phyloP scores from a whole-genome alignment of 2,888 invertebrate genomes.

The Tetranychus piercei region DNA sequence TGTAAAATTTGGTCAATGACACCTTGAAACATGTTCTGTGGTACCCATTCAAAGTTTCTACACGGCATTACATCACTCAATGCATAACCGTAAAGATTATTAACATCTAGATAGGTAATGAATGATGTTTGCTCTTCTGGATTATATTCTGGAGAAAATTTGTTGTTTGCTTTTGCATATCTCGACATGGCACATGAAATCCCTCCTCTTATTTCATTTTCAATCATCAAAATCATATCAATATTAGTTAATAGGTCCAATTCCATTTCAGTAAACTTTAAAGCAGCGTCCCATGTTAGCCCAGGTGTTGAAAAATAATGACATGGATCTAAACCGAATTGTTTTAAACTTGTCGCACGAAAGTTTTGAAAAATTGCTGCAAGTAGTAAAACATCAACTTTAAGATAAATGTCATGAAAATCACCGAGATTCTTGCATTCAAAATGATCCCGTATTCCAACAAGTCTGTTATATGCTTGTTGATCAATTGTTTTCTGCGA shows the following conservation, averaged over 20 bases:
- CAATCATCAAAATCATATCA: conserved; percentile 12
- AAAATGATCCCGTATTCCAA: neutral
- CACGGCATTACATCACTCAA: conserved; percentile 17
- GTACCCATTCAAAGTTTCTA: conserved; percentile 18
- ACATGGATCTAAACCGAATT: neutral
- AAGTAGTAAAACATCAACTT: neutral
- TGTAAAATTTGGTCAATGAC: neutral
- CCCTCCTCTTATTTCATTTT: conserved; percentile 12
- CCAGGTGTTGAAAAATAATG: conserved; percentile 5
- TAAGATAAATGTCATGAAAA: conserved; percentile 4
- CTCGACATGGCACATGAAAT: neutral
- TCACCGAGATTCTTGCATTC: neutral
- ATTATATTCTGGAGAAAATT: neutral
- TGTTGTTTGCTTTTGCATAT: conserved; percentile 13
- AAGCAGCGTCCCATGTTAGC: neutral
- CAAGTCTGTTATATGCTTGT: neutral
- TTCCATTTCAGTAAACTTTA: neutral
- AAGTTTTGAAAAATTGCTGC: neutral
- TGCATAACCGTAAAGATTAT: neutral
- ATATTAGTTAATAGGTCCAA: neutral
- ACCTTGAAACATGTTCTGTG: neutral
- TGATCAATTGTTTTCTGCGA: neutral
- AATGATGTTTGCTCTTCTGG: neutral
- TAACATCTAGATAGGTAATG: conserved; percentile 2
- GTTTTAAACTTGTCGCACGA: neutral